These are phyloP conservation scores for Rhyacichthys aspro DNA, from an alignment of 2,797 vertebrate genomes.

Conservation along the genomic window DNA sequence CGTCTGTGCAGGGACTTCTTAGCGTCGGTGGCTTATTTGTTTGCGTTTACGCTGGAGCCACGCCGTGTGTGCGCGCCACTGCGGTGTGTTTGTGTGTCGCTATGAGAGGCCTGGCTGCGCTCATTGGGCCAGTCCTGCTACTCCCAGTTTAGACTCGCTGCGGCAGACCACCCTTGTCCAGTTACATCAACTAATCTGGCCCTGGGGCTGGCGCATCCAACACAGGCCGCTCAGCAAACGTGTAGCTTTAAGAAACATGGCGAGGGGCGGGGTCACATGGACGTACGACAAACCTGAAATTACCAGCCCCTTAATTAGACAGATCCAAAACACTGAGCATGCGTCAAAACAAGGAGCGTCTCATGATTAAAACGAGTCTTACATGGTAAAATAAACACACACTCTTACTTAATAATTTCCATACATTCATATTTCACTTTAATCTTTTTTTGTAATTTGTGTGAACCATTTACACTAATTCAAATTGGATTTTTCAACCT, in stretches of 20 bases:
- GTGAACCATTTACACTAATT: not conserved
- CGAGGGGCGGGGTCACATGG: constrained; percentile 21
- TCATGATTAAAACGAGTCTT: constrained; percentile 19
- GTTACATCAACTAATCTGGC: constrained; percentile 71
- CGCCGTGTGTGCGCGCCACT: constrained; percentile 9
- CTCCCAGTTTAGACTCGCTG: constrained; percentile 76
- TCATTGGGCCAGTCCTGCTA: constrained; percentile 68
- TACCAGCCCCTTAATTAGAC: constrained; percentile 46
- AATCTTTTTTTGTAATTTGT: not conserved
- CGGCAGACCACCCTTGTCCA: constrained; percentile 72
- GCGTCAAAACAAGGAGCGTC: constrained; percentile 46
- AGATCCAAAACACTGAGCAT: constrained; percentile 45
- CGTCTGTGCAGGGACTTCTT: constrained; percentile 46
- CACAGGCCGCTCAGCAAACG: constrained; percentile 64
- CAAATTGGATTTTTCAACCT: not conserved
- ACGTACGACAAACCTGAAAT: constrained; percentile 24
- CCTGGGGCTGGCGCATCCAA: constrained; percentile 63
- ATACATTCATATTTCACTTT: no score
- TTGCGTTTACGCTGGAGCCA: constrained; percentile 65
- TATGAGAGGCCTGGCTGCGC: constrained; percentile 65
- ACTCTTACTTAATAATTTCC: not conserved
- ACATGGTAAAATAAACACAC: constrained; percentile 6
- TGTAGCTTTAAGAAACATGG: constrained; percentile 39
- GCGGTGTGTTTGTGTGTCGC: constrained; percentile 40
- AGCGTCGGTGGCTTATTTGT: constrained; percentile 70